Conservation (phyloP, 1,140 invertebrate genomes). For the Akabosia matsudoensis region DNA sequence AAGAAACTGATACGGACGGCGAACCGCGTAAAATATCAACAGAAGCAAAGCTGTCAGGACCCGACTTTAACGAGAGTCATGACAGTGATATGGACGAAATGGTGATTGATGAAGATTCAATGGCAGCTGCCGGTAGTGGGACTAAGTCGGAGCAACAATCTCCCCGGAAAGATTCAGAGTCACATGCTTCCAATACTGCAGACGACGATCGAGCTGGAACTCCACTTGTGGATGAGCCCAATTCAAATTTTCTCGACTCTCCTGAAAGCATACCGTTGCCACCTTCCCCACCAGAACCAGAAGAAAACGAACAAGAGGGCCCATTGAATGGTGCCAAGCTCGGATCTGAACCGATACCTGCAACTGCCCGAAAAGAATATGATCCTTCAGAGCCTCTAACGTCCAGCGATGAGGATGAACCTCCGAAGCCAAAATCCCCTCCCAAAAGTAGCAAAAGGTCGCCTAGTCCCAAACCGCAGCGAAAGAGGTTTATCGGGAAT, state of each 20-base stretch:
- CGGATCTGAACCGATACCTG: neutral
- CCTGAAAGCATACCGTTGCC: constrained; percentile 3
- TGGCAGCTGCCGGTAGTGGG: neutral
- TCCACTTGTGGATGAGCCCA: neutral
- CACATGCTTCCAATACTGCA: neutral
- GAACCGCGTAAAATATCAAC: too few species aligned
- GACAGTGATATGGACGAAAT: neutral
- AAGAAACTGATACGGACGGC: too few species aligned
- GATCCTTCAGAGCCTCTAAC: constrained; percentile 44
- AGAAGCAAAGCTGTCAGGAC: too few species aligned
- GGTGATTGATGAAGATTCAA: neutral
- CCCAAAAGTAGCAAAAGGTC: neutral
- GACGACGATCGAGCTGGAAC: neutral
- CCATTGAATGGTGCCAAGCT: neutral
- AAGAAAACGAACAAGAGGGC: neutral
- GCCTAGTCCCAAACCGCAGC: neutral
- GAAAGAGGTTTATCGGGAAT: too few species aligned
- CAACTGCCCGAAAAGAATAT: constrained; percentile 30
- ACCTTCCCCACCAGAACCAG: neutral
- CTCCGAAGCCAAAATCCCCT: neutral
- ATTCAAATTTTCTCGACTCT: neutral
- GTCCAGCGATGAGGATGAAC: constrained; percentile 29
- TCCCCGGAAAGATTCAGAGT: neutral
- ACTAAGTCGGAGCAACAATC: neutral
- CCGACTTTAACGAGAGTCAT: neutral